These are phyloP conservation scores for Sebastes alutus DNA, from an alignment of 2,797 vertebrate species.

Conservation along the genomic window DNA sequence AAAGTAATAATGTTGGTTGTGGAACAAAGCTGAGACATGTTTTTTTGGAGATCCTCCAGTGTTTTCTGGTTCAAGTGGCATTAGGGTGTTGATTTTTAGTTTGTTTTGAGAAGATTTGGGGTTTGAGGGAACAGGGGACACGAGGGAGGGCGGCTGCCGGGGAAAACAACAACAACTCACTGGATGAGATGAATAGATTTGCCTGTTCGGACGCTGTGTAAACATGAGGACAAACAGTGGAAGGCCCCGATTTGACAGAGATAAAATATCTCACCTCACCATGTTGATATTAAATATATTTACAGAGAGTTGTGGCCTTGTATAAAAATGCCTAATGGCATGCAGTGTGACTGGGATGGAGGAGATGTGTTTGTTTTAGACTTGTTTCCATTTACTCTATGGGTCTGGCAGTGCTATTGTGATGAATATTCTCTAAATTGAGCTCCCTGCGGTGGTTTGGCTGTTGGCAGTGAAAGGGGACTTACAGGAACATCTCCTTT, in stretches of 20 bases:
- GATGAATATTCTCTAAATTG: conserved; percentile 49
- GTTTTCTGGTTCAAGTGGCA: conserved; percentile 15
- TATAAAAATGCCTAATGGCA: conserved; percentile 33
- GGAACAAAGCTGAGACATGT: conserved; percentile 40
- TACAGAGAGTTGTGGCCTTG: conserved; percentile 2
- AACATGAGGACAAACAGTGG: conserved; percentile 29
- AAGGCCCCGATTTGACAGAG: conserved; percentile 6
- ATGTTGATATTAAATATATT: conserved; percentile 45
- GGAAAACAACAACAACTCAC: conserved; percentile 11
- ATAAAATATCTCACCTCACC: conserved; percentile 35
- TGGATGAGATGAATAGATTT: conserved; percentile 19
- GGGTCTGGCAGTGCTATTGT: conserved; percentile 58
- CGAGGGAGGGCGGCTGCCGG: background rate
- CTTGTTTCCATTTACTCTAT: conserved; percentile 36
- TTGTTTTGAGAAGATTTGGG: conserved; percentile 49
- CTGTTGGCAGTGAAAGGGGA: conserved; percentile 38
- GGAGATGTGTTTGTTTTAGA: conserved; percentile 34
- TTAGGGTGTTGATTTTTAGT: conserved; percentile 32
- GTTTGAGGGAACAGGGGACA: conserved; percentile 10
- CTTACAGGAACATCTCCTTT: conserved; percentile 61
- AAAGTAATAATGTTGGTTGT: conserved; percentile 43
- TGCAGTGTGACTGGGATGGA: conserved; percentile 17
- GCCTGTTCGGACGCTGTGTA: conserved; percentile 11
- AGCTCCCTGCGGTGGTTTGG: conserved; percentile 6
- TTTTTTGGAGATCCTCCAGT: conserved; percentile 32